These are phyloP conservation scores for Drosophila bifasciata DNA, from an alignment of 1,140 invertebrate species.

Conservation along the genomic window DNA sequence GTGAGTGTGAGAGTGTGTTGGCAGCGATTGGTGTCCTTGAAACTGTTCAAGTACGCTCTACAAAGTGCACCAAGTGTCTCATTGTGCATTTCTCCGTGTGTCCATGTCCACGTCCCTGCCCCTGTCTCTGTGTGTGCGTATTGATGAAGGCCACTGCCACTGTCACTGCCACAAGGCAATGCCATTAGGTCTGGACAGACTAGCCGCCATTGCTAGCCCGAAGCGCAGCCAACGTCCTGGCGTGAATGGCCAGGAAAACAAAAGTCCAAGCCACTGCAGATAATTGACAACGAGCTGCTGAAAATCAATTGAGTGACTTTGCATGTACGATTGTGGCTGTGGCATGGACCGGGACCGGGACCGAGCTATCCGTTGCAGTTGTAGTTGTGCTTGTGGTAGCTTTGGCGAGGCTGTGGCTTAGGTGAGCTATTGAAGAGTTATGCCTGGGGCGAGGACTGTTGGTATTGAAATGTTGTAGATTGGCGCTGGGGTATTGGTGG, in stretches of 20 bases:
- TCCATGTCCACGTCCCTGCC: not conserved
- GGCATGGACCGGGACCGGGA: not conserved
- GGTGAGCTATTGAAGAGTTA: not conserved
- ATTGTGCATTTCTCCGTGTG: conserved; percentile 69
- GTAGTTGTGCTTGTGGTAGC: conserved; percentile 13
- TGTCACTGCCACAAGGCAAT: conserved; percentile 43
- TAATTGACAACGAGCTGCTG: conserved; percentile 69
- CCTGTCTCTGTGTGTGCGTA: conserved; percentile 36
- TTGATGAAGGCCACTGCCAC: conserved; percentile 53
- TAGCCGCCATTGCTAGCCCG: conserved; percentile 16
- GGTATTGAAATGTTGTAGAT: no score
- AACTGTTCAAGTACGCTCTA: conserved; percentile 73
- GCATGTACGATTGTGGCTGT: conserved; percentile 47
- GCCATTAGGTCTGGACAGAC: conserved; percentile 51
- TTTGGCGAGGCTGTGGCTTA: conserved; percentile 5
- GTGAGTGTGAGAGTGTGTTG: conserved; percentile 52
- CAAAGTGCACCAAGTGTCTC: conserved; percentile 73
- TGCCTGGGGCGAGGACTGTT: no score
- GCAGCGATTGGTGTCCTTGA: conserved; percentile 78
- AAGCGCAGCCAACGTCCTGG: conserved; percentile 23
- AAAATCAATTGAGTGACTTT: conserved; percentile 79
- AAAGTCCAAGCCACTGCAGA: conserved; percentile 57
- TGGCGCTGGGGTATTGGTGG: no score
- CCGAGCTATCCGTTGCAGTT: conserved; percentile 17
- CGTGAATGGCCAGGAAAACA: conserved; percentile 52